phyloP scores from a whole-genome alignment of 2,888 invertebrate genomes.

The Tenthredo distinguenda region DNA sequence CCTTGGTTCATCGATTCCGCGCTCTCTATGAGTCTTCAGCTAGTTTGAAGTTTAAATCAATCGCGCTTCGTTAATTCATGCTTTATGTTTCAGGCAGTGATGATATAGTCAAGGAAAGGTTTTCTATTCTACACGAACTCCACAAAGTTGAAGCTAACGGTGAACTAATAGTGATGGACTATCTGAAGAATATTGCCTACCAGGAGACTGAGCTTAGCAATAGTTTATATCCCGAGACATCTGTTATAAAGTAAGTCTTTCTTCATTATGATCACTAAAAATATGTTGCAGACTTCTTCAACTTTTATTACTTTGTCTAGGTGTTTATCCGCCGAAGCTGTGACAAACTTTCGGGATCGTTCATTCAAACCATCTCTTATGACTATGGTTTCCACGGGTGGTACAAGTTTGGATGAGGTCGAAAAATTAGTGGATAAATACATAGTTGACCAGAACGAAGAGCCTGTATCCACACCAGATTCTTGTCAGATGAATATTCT shows the following conservation, averaged over 20 bases:
- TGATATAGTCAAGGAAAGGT: slow-evolving; percentile 72
- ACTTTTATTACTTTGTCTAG: slow-evolving; percentile 54
- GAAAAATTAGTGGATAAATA: slow-evolving; percentile 57
- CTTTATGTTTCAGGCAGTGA: slow-evolving; percentile 60
- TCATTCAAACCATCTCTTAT: slow-evolving; percentile 61
- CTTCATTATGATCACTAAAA: background rate
- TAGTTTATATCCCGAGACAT: slow-evolving; percentile 69
- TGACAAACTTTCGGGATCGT: slow-evolving; percentile 62
- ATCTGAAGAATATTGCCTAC: slow-evolving; percentile 79
- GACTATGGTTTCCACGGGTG: slow-evolving; percentile 66
- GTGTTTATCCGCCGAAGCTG: slow-evolving; percentile 57
- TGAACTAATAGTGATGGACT: slow-evolving; percentile 77
- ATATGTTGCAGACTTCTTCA: background rate
- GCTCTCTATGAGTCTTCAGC: background rate
- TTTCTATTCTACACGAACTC: slow-evolving; percentile 74
- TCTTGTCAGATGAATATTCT: background rate
- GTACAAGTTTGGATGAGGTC: slow-evolving; percentile 61
- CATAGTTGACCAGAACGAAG: background rate
- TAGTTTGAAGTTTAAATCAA: background rate
- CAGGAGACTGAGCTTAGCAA: slow-evolving; percentile 78
- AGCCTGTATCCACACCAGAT: background rate
- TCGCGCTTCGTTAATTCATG: background rate
- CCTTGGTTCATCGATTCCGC: background rate
- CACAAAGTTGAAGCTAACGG: slow-evolving; percentile 75
- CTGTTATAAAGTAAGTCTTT: slow-evolving; percentile 60